Conservation (phyloP, 2,888 invertebrate species). For the Euspilapteryx auroguttella region DNA sequence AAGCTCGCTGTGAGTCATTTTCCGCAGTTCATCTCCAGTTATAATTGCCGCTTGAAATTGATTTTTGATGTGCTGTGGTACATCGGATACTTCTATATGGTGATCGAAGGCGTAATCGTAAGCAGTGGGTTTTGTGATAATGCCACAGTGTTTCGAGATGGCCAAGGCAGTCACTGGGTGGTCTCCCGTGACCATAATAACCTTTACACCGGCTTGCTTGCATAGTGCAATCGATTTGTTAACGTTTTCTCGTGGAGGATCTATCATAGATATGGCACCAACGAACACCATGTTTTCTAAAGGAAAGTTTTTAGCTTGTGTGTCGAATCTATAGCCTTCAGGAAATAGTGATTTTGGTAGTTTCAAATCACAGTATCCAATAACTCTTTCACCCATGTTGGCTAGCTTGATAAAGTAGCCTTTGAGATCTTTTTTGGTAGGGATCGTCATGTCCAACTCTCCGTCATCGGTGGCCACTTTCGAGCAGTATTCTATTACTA, state of each 20-base stretch:
- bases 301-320: slow-evolving; percentile 68
- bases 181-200: slow-evolving; percentile 74
- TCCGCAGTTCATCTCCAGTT: slow-evolving; percentile 58
- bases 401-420: slow-evolving; percentile 76
- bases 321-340: slow-evolving; percentile 55
- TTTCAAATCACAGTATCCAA: slow-evolving; percentile 77
- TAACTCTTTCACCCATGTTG: slow-evolving; percentile 82
- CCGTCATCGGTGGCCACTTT: slow-evolving; percentile 58
- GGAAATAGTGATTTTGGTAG: slow-evolving; percentile 59
- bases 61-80: slow-evolving; percentile 43
- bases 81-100: slow-evolving; percentile 52
- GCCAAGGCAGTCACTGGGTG: slow-evolving; percentile 75
- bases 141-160: slow-evolving; percentile 69
- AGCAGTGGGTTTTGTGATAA: slow-evolving; percentile 65
- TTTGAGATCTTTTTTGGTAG: slow-evolving; percentile 57
- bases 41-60: slow-evolving; percentile 38
- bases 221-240: slow-evolving; percentile 69
- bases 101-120: slow-evolving; percentile 71
- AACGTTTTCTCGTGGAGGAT: slow-evolving; percentile 69
- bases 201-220: slow-evolving; percentile 71
- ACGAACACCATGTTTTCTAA: slow-evolving; percentile 58
- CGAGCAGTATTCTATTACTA: slow-evolving; percentile 66
- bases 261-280: slow-evolving; percentile 72
- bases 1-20: slow-evolving; percentile 55
- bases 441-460: slow-evolving; percentile 38